Percentiles rank a stretch among this genome's conserved stretches.
Conservation (phyloP, 2,888 invertebrate genomes). For the Drosophila phalerata region DNA sequence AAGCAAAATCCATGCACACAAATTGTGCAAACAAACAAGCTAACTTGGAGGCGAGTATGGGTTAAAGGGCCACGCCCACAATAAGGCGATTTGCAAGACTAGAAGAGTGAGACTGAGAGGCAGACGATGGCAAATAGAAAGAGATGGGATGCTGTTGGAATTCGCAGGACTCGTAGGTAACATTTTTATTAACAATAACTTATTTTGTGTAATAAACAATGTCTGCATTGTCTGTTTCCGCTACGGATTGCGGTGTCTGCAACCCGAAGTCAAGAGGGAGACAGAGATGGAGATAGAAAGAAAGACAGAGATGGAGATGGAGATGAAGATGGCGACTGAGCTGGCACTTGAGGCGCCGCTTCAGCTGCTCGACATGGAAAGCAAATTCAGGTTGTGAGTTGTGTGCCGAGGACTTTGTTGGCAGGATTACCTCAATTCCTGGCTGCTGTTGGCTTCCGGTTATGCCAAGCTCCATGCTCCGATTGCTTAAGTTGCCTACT, state of each 20-base stretch:
- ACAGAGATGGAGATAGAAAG: neutral
- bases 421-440: slow-evolving; percentile 73
- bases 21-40: slow-evolving; percentile 52
- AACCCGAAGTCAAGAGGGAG: slow-evolving; percentile 10
- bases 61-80: slow-evolving; percentile 11
- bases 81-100: slow-evolving; percentile 10
- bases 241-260: slow-evolving; percentile 9
- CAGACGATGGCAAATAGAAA: slow-evolving; percentile 1
- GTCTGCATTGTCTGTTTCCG: slow-evolving; percentile 49
- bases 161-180: slow-evolving; percentile 40
- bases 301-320: neutral
- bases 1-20: slow-evolving; percentile 51
- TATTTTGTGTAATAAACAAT: slow-evolving; percentile 66
- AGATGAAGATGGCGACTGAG: slow-evolving; percentile 10
- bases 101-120: neutral
- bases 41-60: neutral
- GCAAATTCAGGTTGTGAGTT: slow-evolving; percentile 57
- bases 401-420: slow-evolving; percentile 58
- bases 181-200: slow-evolving; percentile 71
- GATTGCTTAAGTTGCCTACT: slow-evolving; percentile 28
- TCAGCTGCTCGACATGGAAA: slow-evolving; percentile 63
- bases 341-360: slow-evolving; percentile 56
- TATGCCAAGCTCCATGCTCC: slow-evolving; percentile 12
- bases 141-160: slow-evolving; percentile 18
- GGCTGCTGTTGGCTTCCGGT: slow-evolving; percentile 51